Evolutionary conservation across 1,140 invertebrate genomes (phyloP), one percentile per base, ranked within the genome.

Genomic region (Eriosoma lanigerum): DNA sequence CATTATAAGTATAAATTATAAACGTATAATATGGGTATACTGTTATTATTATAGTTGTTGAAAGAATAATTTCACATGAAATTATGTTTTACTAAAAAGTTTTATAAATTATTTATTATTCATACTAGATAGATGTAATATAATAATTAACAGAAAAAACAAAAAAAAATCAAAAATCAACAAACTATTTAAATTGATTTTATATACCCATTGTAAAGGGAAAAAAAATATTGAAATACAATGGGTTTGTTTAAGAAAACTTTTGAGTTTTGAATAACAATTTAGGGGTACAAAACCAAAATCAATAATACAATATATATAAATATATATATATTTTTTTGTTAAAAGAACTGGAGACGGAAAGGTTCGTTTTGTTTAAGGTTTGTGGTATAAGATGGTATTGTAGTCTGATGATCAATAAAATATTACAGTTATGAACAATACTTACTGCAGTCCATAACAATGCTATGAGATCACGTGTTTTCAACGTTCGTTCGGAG

Each of bases 381-480:
- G 17, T 50, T 1, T 12, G 19, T 70, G 17, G 24, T 26, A 29
- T 70, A 70, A 68, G 21, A 70, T 68, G 44, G 64, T 68, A 68
- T 68, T 46, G 44, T 24, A 64, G 29, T 38, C 19, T 64, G 38
- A 68, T 50, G 66, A 70, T 70, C 66, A 70, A 50, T 70, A 70
- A 70, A 48, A 70, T 50, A 15, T 17, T 70, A 70, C 26, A 48
- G 66, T 48, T 70, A 48, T 70, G 66, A 70, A 70, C 44, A 70
- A 70, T 50, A 24, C 21, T 26, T 50, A 50, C 26, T 50, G 46
- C 66, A 70, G 46, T 70, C 21, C 46, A 50, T 70, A 70, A 70
- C 46, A 70, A 70, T 50, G 66, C 48, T 70, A 70, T 50, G 46
- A 70, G 46, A 50, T 70, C 46, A 70, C 66, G 66, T 70, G 66